Base-by-base conservation (phyloP, 2,113 vertebrate species). In the Polypterus bichir region DNA sequence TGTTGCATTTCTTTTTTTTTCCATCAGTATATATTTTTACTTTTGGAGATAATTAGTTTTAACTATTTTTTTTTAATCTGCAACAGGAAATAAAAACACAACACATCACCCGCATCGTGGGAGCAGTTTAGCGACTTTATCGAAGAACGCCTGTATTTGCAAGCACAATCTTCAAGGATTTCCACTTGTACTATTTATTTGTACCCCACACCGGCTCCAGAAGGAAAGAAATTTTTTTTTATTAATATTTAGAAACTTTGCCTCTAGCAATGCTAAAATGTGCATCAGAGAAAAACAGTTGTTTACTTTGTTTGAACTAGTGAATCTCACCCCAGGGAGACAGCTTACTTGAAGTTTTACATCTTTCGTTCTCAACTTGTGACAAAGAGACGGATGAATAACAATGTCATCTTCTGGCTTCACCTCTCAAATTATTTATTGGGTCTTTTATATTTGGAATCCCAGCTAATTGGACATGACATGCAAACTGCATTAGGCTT, bases 291-390 rank as follows among this genome's bases (percentile, higher is more conserved):
- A 88, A 86, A 89, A 91, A 83, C 84, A 81, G 85, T 88, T 89
- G 89, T 91, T 92, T 88, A 88, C 89, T 85, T 80, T 86, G 83
- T 92, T 90, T 92, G 88, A 92, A 90, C 88, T 85, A 75, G 83
- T 76, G 77, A 71, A 75, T 86, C 76, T 87, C 74, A 81, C 89
- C 86, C 88, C 66, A 70, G 86, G 90, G 91, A 91, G 77, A 69
- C 70, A 65, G 72, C 72, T 65, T 68, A 78, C 78, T 84, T 88
- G 85, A 88, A 88, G 88, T 88, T 89, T 79, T 82, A 67, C 81
- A 73, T 89, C 83, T 84, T 84, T 86, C 80, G 71, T 65, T 81
- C 78, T 81, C 77, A 56, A 72, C 83, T 79, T 73, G 76, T 79
- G 86, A 86, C 81, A 79, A 88, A 83, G 81, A 82, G 77, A 85